Conservation (phyloP, 2,797 vertebrate genomes). For the Crenuchus spilurus region DNA sequence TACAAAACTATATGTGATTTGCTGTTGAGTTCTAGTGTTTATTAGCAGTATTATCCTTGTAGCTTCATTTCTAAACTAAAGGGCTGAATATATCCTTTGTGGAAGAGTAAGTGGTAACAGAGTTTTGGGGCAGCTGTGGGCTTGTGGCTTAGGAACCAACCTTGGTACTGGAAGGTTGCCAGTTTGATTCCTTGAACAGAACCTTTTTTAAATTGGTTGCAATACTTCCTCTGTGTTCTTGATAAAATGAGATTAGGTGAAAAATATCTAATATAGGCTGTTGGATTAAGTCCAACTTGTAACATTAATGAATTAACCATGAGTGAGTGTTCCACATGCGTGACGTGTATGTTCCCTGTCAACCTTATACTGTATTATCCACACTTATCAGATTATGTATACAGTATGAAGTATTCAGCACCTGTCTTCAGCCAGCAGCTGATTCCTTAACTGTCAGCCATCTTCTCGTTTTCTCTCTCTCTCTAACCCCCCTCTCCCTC, state of each 20-base stretch:
- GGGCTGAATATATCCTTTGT: no score
- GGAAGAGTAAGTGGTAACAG: no score
- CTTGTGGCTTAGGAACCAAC: no score
- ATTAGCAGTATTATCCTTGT: no score
- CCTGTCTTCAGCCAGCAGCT: conserved; percentile 59
- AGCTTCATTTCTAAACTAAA: no score
- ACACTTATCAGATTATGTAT: conserved; percentile 1
- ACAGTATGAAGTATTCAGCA: conserved; percentile 21
- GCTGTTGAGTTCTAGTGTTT: no score
- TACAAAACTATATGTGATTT: no score
- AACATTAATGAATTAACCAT: not conserved
- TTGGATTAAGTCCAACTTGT: not conserved
- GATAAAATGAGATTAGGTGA: not conserved
- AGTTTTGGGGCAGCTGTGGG: no score
- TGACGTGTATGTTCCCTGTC: not conserved
- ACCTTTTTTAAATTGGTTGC: no score
- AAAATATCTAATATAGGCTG: not conserved
- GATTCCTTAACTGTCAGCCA: conserved; percentile 50
- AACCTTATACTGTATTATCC: not conserved
- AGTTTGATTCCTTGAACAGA: no score
- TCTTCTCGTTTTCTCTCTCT: conserved; percentile 47
- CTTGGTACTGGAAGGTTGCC: no score
- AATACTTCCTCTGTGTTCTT: not conserved
- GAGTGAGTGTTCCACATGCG: not conserved
- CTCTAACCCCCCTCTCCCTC: conserved; percentile 27